phyloP scores from a whole-genome alignment of 2,797 vertebrate species.

The Ctenosaura bakeri region DNA sequence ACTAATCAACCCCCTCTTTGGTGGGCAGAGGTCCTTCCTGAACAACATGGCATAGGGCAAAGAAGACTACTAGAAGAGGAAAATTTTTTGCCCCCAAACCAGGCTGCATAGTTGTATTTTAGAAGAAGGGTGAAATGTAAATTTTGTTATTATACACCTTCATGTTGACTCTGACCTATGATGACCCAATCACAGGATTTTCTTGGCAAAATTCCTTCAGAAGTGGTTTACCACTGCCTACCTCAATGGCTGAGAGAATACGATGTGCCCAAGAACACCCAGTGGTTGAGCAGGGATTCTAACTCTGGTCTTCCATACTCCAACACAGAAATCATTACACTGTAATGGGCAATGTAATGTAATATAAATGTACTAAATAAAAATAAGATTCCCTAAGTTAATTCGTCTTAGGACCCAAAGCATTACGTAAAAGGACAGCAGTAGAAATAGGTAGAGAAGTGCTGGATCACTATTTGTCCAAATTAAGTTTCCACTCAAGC shows the following conservation, averaged over 20 bases:
- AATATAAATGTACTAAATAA: background rate
- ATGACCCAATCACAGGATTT: too few species aligned
- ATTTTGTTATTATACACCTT: too few species aligned
- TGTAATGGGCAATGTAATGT: too few species aligned
- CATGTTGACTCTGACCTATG: too few species aligned
- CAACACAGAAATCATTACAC: too few species aligned
- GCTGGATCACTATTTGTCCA: background rate
- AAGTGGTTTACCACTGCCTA: too few species aligned
- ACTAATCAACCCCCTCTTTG: background rate
- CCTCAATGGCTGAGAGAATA: too few species aligned
- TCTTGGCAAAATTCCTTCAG: too few species aligned
- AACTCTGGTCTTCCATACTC: too few species aligned
- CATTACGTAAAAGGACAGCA: background rate
- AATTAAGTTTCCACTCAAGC: background rate
- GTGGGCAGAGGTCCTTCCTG: background rate
- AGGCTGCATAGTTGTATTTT: background rate
- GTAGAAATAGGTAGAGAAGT: background rate
- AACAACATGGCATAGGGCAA: background rate
- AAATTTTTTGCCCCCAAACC: background rate
- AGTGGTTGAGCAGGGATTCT: too few species aligned
- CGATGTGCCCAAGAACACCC: too few species aligned
- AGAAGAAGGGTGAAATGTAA: background rate
- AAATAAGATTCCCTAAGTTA: background rate
- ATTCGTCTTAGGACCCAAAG: background rate
- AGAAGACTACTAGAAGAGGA: background rate